Evolutionary conservation across 2,113 vertebrate genomes (phyloP), one percentile per base, ranked within the genome.

Genomic region (Anguilla japonica): DNA sequence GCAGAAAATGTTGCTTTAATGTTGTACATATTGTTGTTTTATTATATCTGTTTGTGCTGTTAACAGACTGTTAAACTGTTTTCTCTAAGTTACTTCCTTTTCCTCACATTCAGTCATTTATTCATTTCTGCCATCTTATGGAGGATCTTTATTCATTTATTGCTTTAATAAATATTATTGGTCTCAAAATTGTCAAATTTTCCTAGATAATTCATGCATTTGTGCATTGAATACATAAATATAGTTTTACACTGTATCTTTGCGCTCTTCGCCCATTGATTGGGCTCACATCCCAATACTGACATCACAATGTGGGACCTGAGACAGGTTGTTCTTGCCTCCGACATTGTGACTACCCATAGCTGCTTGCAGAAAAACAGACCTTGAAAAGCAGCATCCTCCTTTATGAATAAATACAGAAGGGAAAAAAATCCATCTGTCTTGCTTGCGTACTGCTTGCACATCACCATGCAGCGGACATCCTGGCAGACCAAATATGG

Each of bases 401-500:
- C 75, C 78, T 43, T 85, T 41, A 85, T 60, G 53, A 79, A 85
- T n/a, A 50, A 67, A 43, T 29, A 18, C 34, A 78, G 56, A 40
- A 82, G 11, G 50, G 2, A 41, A 71, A 75, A 53, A 56, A 60
- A 60, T 6, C 56, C 79, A 82, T 67, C 79, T 43, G 60, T 34
- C 39, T 46, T n/a, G 26, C 79, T 53, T 60, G 57, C 85, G 57
- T 60, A 60, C 41, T 82, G 79, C 79, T 39, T 82, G 79, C 57
- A 39, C 57, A 18, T 41, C 50, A 40, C 79, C 15, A 39, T 56
- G 41, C 85, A 18, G 81, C 29, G 85, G 79, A 81, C 80, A 82
- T 86, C 85, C 85, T 82, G 85, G 39, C 22, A n/a, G 56, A 41
- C 85, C 80, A 86, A 63, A 86, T 86, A 86, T 82, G 85, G 85